A percentile compares a stretch with the other conserved stretches of the same genome.
These are phyloP conservation scores for Eidolon dupreanum DNA, from an alignment of 2,797 vertebrate genomes.

Conservation along the genomic window DNA sequence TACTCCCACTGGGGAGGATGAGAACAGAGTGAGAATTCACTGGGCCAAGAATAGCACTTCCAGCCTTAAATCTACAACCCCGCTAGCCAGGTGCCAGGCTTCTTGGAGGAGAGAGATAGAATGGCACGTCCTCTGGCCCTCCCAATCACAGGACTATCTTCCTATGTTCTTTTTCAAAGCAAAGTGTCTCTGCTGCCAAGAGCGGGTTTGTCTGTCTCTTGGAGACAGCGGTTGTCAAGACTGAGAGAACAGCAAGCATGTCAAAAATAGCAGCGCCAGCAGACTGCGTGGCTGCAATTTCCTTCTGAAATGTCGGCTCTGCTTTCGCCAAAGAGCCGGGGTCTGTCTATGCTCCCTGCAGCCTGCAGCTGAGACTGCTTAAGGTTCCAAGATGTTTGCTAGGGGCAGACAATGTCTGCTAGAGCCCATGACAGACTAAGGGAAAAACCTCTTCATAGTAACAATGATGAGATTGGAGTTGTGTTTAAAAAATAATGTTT, in stretches of 20 bases:
- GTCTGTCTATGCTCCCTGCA: constrained; percentile 5
- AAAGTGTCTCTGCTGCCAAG: constrained; percentile 30
- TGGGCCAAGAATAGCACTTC: fast-evolving
- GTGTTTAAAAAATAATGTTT: not conserved
- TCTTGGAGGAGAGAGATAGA: not conserved
- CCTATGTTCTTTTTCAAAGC: not conserved
- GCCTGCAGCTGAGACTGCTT: not conserved
- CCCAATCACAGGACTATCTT: not conserved
- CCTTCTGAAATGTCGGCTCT: constrained; percentile 74
- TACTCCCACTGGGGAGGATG: not conserved
- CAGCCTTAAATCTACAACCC: too few species aligned
- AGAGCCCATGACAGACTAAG: not conserved
- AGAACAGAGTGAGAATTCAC: not conserved
- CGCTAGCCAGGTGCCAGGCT: fast-evolving
- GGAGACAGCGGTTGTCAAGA: constrained; percentile 84
- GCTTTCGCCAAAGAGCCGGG: constrained; percentile 62
- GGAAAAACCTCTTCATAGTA: not conserved
- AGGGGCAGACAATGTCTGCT: not conserved
- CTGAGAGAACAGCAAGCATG: constrained; percentile 81
- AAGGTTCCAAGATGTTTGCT: not conserved
- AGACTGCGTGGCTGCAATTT: constrained; percentile 75
- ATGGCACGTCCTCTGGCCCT: fast-evolving
- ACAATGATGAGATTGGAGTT: not conserved
- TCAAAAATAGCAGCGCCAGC: constrained; percentile 76
- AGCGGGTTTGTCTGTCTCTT: constrained; percentile 80